Percentiles rank a stretch among this genome's conserved stretches.
These are phyloP conservation scores for Parthenolecanium corni DNA, from an alignment of 2,888 invertebrate species.

Conservation along the genomic window DNA sequence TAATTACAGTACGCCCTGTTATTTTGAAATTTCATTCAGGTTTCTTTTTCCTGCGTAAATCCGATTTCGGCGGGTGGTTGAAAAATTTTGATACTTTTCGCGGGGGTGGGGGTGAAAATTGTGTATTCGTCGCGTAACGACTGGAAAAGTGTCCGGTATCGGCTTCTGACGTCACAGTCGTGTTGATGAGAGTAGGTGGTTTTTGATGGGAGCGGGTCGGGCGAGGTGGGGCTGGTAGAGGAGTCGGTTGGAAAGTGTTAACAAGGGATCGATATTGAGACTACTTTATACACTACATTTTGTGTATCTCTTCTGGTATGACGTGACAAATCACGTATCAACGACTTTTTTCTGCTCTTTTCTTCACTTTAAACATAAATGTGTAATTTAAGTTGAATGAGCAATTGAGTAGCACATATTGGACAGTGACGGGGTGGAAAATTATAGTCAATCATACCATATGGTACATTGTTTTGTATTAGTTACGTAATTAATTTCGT, in stretches of 20 bases:
- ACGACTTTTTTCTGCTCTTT: background rate
- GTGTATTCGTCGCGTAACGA: too few relatives aligned
- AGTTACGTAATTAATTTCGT: too few relatives aligned
- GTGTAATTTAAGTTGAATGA: background rate
- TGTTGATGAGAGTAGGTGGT: background rate
- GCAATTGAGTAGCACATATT: too few relatives aligned
- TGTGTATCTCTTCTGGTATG: background rate
- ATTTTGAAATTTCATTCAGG: too few relatives aligned
- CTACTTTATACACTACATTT: background rate
- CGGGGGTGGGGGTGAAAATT: too few relatives aligned
- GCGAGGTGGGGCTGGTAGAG: background rate
- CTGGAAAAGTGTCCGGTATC: constrained; percentile 1
- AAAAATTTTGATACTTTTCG: too few relatives aligned
- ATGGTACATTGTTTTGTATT: too few relatives aligned
- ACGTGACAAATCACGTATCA: constrained; percentile 7
- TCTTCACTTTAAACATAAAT: background rate
- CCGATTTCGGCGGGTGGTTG: too few relatives aligned
- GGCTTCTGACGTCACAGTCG: constrained; percentile 6
- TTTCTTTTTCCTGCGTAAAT: too few relatives aligned
- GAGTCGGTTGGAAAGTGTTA: background rate
- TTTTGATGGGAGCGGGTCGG: background rate
- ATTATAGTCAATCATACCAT: too few relatives aligned
- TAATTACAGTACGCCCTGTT: too few relatives aligned
- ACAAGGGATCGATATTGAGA: constrained; percentile 6
- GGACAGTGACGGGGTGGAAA: too few relatives aligned